Percentiles rank a stretch among this genome's conserved stretches.
phyloP scores from a whole-genome alignment of 2,797 vertebrate species.

The Hippopotamyrus pictus region DNA sequence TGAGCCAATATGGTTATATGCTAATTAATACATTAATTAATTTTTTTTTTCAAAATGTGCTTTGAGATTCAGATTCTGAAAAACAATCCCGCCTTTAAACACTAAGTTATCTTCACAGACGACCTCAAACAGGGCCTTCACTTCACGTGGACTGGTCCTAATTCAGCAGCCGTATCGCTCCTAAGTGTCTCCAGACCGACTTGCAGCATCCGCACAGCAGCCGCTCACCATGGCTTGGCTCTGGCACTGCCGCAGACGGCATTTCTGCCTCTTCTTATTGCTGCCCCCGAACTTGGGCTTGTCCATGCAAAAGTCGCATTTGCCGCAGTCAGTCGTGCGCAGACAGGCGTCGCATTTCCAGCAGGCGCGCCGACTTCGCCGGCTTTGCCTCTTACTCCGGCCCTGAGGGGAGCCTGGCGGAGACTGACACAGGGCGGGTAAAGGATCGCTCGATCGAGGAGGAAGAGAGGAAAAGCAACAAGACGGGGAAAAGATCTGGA shows the following conservation, averaged over 20 bases:
- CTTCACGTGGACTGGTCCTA: background rate
- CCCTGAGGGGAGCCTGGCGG: conserved; percentile 32
- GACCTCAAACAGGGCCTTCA: background rate
- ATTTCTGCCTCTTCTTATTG: conserved; percentile 87
- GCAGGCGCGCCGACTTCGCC: conserved; percentile 73
- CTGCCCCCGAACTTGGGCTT: conserved; percentile 87
- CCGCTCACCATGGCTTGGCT: conserved; percentile 72
- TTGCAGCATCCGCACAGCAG: background rate
- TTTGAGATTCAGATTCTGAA: background rate
- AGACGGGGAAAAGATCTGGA: background rate
- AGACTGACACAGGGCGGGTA: background rate
- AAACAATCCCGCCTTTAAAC: background rate
- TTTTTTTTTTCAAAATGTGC: background rate
- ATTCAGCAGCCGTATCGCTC: background rate
- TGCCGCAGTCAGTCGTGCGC: conserved; percentile 74
- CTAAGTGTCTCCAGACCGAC: background rate
- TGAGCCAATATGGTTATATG: background rate
- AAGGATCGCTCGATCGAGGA: no score
- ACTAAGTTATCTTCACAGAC: background rate
- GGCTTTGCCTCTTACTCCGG: conserved; percentile 65
- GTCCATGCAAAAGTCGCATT: conserved; percentile 82
- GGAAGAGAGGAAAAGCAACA: background rate
- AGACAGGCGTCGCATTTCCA: conserved; percentile 77
- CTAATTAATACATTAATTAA: background rate
- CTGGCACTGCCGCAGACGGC: conserved; percentile 79